phyloP scores from a whole-genome alignment of 2,113 vertebrate genomes.

The Microtus richardsoni region DNA sequence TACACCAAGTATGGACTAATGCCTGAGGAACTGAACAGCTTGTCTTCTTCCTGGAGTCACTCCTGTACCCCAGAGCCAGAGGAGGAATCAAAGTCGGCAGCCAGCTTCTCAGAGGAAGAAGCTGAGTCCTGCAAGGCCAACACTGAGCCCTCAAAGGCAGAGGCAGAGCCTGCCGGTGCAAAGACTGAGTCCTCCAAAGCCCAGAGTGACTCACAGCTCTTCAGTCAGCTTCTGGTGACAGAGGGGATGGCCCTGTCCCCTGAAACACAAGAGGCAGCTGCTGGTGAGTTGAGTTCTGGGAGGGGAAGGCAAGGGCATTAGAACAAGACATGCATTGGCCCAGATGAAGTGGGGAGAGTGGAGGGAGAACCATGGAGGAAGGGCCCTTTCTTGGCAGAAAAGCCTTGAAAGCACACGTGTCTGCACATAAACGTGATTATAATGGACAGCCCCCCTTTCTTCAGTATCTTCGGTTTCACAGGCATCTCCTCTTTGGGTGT shows the following conservation, averaged over 20 bases:
- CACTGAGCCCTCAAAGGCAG: not conserved
- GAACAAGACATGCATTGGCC: not conserved
- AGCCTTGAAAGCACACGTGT: not conserved
- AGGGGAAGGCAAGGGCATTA: not conserved
- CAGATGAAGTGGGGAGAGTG: rapidly evolving
- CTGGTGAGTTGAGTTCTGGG: slow-evolving; percentile 82
- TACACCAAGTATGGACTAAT: slow-evolving; percentile 87
- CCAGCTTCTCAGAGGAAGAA: slow-evolving; percentile 70
- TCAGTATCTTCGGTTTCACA: not conserved
- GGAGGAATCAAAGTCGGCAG: slow-evolving; percentile 41
- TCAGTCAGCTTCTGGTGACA: slow-evolving; percentile 88
- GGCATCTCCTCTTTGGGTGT: not conserved
- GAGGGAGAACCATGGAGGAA: not conserved
- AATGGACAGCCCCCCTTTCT: not conserved
- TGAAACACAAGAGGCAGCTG: slow-evolving; percentile 89
- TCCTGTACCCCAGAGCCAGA: slow-evolving; percentile 49
- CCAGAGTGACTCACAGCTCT: slow-evolving; percentile 82
- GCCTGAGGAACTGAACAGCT: not conserved
- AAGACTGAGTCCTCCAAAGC: slow-evolving; percentile 64
- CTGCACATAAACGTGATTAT: not conserved
- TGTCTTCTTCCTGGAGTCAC: not conserved
- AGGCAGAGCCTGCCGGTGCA: slow-evolving; percentile 85
- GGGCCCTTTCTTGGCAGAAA: not conserved
- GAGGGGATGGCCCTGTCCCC: slow-evolving; percentile 88
- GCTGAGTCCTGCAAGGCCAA: slow-evolving; percentile 85